Base-by-base conservation (phyloP, 2,797 vertebrate genomes). In the Halcyon chelicuti region DNA sequence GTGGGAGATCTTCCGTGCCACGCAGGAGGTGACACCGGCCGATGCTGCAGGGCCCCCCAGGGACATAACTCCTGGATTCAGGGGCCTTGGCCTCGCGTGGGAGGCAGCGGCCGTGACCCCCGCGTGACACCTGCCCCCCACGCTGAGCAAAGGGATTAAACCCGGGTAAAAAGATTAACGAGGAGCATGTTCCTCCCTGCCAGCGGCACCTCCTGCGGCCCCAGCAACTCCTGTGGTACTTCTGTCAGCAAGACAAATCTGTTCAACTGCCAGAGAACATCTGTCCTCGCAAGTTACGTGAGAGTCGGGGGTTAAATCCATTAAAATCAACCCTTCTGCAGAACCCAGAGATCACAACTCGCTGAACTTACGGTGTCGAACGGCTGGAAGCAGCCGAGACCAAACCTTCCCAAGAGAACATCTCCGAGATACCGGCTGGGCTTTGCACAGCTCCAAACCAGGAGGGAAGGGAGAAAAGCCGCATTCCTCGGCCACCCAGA, bases 221-320 rank as follows among this genome's bases (percentile, higher is more conserved):
- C 77, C 0, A 4, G 12, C 37, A 44, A 77, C n/a, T 31, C 12
- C 0, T 1, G 0, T 4, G 17, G 9, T 11, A 12, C 46, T 58
- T 61, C 16, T 74, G 62, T 23, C 16, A 60, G 39, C 1, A 20
- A 37, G 23, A 35, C 42, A 46, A 25, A 39, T 37, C 51, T 46
- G 19, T 12, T 54, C 7, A 28, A 39, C 60, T 46, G 62, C 54
- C 26, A 13, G 14, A 60, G 21, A 37, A 47, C 4, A 0, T 9
- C 49, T 25, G 39, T 42, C 37, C 62, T 61, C 67, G 29, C 28
- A 16, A 16, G 7, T 1, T 14, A 21, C 16, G 46, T 5, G 4
- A 65, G 47, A 65, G 47, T 7, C 47, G 22, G 55, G 26, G 82
- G 29, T 7, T 18, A 76, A 65, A 88, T 19, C 33, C 44, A 33